A percentile compares a stretch with the other conserved stretches of the same genome.
Evolutionary conservation across 2,888 invertebrate species (phyloP).

Genomic region (Tortricodes alternella): DNA sequence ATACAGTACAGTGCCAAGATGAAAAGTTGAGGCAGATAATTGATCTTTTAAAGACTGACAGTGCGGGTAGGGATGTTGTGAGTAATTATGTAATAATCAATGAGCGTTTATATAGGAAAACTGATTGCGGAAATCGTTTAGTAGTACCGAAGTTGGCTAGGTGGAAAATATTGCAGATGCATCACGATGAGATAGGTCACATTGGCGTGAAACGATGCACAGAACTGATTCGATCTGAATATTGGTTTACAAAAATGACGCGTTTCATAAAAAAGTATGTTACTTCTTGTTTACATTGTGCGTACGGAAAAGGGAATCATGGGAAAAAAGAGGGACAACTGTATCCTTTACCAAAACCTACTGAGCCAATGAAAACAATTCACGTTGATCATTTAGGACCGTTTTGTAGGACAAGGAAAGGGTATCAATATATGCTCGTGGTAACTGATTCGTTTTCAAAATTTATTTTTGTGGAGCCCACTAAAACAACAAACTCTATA

Average conservation of each 20-base stretch:
- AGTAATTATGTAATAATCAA: not conserved
- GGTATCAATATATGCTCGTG: not conserved
- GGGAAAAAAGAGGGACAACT: conserved; percentile 5
- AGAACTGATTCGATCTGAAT: conserved; percentile 42
- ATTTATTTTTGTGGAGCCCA: conserved; percentile 33
- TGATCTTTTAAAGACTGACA: not conserved
- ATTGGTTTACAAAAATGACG: too few species aligned
- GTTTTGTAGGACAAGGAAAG: conserved; percentile 1
- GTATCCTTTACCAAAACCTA: not conserved
- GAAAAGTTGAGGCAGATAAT: not conserved
- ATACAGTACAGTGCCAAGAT: not conserved
- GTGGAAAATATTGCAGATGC: conserved; percentile 45
- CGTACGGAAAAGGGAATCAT: conserved; percentile 42
- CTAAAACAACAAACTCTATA: conserved; percentile 32
- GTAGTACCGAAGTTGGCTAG: conserved; percentile 41
- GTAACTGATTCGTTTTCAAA: not conserved
- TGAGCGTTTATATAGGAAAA: conserved; percentile 35
- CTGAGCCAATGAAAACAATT: not conserved
- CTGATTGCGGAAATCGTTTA: conserved; percentile 37
- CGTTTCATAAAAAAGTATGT: conserved; percentile 39
- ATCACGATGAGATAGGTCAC: conserved; percentile 50
- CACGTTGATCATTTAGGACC: conserved; percentile 1
- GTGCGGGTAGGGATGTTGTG: not conserved
- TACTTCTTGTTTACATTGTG: conserved; percentile 40
- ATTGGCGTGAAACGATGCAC: conserved; percentile 37